These are phyloP conservation scores for Centruroides sculpturatus DNA, from an alignment of 1,140 invertebrate genomes.

Conservation along the genomic window DNA sequence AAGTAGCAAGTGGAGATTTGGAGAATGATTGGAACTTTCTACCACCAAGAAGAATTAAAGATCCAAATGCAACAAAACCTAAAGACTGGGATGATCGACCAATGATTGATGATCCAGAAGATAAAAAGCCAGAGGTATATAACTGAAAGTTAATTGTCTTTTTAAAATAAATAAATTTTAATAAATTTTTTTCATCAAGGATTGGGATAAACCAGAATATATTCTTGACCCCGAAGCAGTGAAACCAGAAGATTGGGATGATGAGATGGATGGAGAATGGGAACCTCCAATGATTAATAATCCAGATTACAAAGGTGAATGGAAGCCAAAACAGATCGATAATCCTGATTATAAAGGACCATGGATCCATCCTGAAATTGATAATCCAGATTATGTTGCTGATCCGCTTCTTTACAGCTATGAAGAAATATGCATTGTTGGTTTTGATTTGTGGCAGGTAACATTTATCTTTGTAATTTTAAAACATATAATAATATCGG, in stretches of 20 bases:
- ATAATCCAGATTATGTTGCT: constrained; percentile 88
- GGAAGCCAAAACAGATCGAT: constrained; percentile 81
- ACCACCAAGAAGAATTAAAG: constrained; percentile 90
- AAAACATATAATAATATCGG: not conserved
- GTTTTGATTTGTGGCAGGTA: constrained; percentile 87
- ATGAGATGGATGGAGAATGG: constrained; percentile 98
- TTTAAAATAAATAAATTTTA: not conserved
- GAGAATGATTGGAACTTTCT: constrained; percentile 97
- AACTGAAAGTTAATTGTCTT: not conserved
- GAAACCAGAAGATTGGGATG: constrained; percentile 99
- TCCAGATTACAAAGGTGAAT: constrained; percentile 65
- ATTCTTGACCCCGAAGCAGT: constrained; percentile 94
- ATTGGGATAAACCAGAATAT: constrained; percentile 89
- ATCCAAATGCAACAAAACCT: constrained; percentile 85
- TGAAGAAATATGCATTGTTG: constrained; percentile 77
- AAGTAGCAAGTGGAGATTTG: constrained; percentile 83
- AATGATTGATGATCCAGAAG: constrained; percentile 90
- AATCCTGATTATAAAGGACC: constrained; percentile 94
- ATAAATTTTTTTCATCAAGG: constrained; percentile 20
- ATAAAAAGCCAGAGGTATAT: constrained; percentile 59
- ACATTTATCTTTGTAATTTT: not conserved
- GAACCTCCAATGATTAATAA: constrained; percentile 72
- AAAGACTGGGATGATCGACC: constrained; percentile 90
- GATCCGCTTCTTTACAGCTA: constrained; percentile 70
- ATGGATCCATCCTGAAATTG: constrained; percentile 97